These are phyloP conservation scores for Drosophila cardini DNA, from an alignment of 1,140 invertebrate genomes.

Conservation along the genomic window DNA sequence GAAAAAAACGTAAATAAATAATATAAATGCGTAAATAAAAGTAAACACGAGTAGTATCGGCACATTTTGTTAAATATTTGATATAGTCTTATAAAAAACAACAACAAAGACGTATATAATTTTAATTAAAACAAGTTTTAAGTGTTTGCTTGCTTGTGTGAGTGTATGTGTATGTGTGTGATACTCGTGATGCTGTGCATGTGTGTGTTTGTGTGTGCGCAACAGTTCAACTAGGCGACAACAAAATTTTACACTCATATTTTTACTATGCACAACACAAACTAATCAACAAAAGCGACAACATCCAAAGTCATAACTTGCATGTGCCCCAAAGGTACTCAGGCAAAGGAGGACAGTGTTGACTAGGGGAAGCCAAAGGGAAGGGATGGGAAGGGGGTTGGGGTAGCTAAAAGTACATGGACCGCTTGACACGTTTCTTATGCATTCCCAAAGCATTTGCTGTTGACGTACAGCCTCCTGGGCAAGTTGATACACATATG, in stretches of 20 bases:
- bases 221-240: conserved; percentile 48
- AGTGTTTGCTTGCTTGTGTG: conserved; percentile 50
- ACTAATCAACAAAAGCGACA: conserved; percentile 53
- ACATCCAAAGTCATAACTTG: conserved; percentile 39
- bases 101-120: conserved; percentile 15
- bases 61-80: conserved; percentile 34
- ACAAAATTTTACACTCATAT: conserved; percentile 25
- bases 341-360: neutral
- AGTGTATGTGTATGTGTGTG: neutral
- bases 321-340: conserved; percentile 30
- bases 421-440: conserved; percentile 55
- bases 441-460: conserved; percentile 31
- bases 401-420: conserved; percentile 24
- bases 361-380: neutral
- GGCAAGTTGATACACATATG: conserved; percentile 25
- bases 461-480: conserved; percentile 46
- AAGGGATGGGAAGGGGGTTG: too few relatives aligned
- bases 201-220: conserved; percentile 31
- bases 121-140: conserved; percentile 44
- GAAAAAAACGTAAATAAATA: conserved; percentile 11
- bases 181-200: neutral
- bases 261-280: conserved; percentile 46
- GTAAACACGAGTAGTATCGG: conserved; percentile 23
- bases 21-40: conserved; percentile 12
- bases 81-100: conserved; percentile 21